phyloP scores from a whole-genome alignment of 2,797 vertebrate species.

The Malurus leucopterus region DNA sequence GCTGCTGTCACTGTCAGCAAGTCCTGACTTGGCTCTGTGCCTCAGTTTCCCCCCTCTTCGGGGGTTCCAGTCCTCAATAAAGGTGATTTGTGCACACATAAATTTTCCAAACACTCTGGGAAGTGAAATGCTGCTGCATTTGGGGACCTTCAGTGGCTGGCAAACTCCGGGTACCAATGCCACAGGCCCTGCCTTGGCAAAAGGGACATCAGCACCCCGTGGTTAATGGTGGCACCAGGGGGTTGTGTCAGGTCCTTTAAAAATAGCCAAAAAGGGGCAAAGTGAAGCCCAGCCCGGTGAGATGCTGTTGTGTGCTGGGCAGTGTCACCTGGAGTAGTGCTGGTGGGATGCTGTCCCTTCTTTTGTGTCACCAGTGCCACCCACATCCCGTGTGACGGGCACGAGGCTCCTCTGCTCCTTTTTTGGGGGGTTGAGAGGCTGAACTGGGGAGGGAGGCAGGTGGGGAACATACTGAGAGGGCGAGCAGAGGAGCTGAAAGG shows the following conservation, averaged over 20 bases:
- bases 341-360: not conserved
- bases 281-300: not conserved
- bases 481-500: not conserved
- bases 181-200: not conserved
- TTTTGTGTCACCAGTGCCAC: not conserved
- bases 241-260: not conserved
- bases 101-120: not conserved
- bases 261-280: not conserved
- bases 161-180: not conserved
- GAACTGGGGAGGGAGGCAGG: fast-evolving
- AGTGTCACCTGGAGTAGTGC: fast-evolving
- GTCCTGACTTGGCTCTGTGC: not conserved
- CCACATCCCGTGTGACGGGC: fast-evolving
- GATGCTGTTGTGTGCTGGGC: fast-evolving
- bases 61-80: not conserved
- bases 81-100: fast-evolving
- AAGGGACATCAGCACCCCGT: not conserved
- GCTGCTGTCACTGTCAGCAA: not conserved
- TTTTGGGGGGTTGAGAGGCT: not conserved
- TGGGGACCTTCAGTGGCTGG: fast-evolving
- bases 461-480: fast-evolving
- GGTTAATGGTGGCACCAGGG: not conserved
- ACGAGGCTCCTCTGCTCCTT: not conserved
- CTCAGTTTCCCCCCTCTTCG: constrained; percentile 30
- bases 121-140: not conserved